Percentiles rank a stretch among this genome's conserved stretches.
Conservation (phyloP, 1,140 invertebrate species). For the Alviniconcha marisindica region DNA sequence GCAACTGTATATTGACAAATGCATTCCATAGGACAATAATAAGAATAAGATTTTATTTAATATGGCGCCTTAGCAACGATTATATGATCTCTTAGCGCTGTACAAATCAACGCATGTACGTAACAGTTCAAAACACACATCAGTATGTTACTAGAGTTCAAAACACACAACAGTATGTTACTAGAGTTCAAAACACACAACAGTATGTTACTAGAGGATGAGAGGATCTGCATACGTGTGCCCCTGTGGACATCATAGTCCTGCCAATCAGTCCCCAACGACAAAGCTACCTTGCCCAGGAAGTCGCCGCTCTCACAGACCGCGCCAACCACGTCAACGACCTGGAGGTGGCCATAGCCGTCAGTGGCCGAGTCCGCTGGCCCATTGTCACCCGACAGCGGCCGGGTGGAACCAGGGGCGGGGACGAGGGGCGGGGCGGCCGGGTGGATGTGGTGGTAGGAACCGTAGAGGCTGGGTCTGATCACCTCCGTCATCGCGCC, state of each 20-base stretch:
- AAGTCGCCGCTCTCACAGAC: constrained; percentile 78
- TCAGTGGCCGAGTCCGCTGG: neutral
- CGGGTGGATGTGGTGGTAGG: constrained; percentile 74
- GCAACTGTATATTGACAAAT: no score
- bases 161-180: no score
- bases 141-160: no score
- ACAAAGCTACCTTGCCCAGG: constrained; percentile 74
- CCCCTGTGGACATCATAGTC: no score
- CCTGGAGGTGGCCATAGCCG: neutral
- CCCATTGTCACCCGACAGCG: constrained; percentile 79
- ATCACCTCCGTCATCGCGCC: constrained; percentile 74
- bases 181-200: neutral
- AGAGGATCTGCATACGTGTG: neutral
- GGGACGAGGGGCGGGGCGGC: constrained; percentile 85
- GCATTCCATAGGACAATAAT: no score
- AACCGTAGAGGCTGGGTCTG: constrained; percentile 75
- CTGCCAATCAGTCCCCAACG: no score
- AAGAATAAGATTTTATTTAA: no score
- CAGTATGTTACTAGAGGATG: neutral
- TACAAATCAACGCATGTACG: no score
- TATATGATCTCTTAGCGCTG: no score
- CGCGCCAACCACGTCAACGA: constrained; percentile 76
- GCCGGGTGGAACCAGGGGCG: constrained; percentile 97
- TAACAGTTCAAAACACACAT: no score
- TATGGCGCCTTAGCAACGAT: no score